Conservation (phyloP, 2,888 invertebrate genomes). For the Steinernema scapterisci region DNA sequence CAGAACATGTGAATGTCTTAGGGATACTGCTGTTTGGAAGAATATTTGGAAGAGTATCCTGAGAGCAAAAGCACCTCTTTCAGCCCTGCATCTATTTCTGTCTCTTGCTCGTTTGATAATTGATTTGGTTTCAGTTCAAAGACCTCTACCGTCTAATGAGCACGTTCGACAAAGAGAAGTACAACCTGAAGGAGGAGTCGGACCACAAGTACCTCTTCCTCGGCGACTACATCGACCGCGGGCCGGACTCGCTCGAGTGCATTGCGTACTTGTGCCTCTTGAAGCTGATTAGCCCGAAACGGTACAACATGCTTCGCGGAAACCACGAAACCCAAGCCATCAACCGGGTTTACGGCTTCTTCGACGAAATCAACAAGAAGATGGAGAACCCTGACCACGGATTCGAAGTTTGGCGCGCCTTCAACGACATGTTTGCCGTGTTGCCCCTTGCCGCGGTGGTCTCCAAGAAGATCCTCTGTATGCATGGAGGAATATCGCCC, state of each 20-base stretch:
- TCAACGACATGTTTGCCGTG: slow-evolving; percentile 43
- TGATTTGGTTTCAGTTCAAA: slow-evolving; percentile 34
- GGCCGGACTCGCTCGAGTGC: slow-evolving; percentile 38
- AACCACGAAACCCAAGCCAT: slow-evolving; percentile 44
- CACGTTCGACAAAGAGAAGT: slow-evolving; percentile 6
- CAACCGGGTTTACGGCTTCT: slow-evolving; percentile 44
- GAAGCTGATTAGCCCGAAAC: slow-evolving; percentile 13
- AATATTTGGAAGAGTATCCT: no score
- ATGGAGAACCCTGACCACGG: slow-evolving; percentile 38
- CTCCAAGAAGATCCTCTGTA: slow-evolving; percentile 41
- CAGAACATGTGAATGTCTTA: no score
- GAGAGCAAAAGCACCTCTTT: no score
- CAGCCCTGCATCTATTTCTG: no score
- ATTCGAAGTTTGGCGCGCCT: slow-evolving; percentile 41
- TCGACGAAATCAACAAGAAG: slow-evolving; percentile 35
- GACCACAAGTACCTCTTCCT: slow-evolving; percentile 39
- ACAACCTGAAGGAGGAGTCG: background rate
- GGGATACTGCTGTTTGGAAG: no score
- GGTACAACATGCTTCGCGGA: slow-evolving; percentile 42
- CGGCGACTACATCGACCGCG: slow-evolving; percentile 44
- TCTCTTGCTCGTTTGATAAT: no score
- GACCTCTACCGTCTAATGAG: slow-evolving; percentile 42
- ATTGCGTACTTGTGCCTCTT: slow-evolving; percentile 26
- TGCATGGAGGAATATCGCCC: slow-evolving; percentile 47
- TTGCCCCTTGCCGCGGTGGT: slow-evolving; percentile 45